phyloP scores from a whole-genome alignment of 2,888 invertebrate species.

The Idaea dimidiata region DNA sequence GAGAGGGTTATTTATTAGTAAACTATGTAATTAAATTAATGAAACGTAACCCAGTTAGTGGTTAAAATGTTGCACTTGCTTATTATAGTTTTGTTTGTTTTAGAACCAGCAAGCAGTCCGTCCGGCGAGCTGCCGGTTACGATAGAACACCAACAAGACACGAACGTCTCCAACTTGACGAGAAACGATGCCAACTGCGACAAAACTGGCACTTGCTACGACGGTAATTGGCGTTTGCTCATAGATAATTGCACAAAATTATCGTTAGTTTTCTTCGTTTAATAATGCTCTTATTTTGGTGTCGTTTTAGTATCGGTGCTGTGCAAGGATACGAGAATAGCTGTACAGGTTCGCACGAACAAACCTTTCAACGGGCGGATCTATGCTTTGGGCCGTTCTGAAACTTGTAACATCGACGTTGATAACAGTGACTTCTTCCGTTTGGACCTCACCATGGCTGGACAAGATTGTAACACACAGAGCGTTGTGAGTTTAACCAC shows the following conservation, averaged over 20 bases:
- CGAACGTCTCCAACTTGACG: conserved; percentile 84
- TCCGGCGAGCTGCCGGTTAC: conserved; percentile 85
- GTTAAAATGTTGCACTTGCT: conserved; percentile 22
- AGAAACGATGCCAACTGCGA: conserved; percentile 93
- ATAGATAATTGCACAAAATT: conserved; percentile 14
- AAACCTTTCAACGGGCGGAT: conserved; percentile 97
- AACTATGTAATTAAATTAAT: conserved; percentile 23
- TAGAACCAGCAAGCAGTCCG: conserved; percentile 75
- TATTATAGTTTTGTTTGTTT: conserved; percentile 45
- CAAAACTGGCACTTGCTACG: conserved; percentile 96
- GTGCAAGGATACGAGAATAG: conserved; percentile 96
- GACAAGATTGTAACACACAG: conserved; percentile 97
- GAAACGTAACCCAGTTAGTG: background rate
- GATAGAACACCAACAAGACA: conserved; percentile 89
- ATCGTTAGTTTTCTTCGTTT: conserved; percentile 7
- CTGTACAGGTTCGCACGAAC: conserved; percentile 95
- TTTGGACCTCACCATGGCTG: conserved; percentile 94
- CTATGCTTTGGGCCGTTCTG: conserved; percentile 95
- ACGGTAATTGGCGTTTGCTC: conserved; percentile 82
- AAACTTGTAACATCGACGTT: conserved; percentile 97
- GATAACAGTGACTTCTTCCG: conserved; percentile 95
- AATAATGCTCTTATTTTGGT: conserved; percentile 10
- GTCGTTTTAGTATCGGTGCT: conserved; percentile 89
- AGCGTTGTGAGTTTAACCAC: conserved; percentile 88
- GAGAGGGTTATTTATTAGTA: conserved; percentile 45